A percentile compares a stretch with the other conserved stretches of the same genome.
Evolutionary conservation across 2,797 vertebrate species (phyloP).

Genomic region (Cryptoblepharus egeriae): DNA sequence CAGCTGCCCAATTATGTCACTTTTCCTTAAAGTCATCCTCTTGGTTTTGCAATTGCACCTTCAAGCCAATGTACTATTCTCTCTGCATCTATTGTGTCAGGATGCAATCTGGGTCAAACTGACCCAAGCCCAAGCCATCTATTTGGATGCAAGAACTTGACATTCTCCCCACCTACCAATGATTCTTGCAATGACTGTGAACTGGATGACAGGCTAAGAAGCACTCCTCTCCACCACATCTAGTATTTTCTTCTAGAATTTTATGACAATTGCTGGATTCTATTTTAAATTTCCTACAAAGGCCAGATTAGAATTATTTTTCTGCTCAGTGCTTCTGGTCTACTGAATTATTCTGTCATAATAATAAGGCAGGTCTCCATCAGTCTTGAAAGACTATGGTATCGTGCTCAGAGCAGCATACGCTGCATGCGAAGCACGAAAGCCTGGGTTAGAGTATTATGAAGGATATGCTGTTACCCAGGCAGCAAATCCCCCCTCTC

Average conservation of each 20-base stretch:
- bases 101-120: constrained; percentile 7
- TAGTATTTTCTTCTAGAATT: background rate
- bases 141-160: background rate
- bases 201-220: background rate
- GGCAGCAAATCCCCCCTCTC: too few species aligned
- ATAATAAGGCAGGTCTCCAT: too few species aligned
- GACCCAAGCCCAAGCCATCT: background rate
- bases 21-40: background rate
- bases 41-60: background rate
- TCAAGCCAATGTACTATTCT: constrained; percentile 15
- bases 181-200: background rate
- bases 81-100: background rate
- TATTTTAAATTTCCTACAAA: background rate
- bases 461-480: too few species aligned
- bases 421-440: too few species aligned
- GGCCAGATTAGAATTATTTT: background rate
- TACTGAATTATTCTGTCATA: background rate
- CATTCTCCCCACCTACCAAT: background rate
- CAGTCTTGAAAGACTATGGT: too few species aligned
- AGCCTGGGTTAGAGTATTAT: too few species aligned
- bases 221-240: background rate
- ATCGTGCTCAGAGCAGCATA: too few species aligned
- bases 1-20: background rate
- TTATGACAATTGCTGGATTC: background rate
- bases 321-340: background rate